Evolutionary conservation across 2,113 vertebrate species (phyloP), one percentile per base, ranked within the genome.

Genomic region (Aspiorhynchus laticeps): DNA sequence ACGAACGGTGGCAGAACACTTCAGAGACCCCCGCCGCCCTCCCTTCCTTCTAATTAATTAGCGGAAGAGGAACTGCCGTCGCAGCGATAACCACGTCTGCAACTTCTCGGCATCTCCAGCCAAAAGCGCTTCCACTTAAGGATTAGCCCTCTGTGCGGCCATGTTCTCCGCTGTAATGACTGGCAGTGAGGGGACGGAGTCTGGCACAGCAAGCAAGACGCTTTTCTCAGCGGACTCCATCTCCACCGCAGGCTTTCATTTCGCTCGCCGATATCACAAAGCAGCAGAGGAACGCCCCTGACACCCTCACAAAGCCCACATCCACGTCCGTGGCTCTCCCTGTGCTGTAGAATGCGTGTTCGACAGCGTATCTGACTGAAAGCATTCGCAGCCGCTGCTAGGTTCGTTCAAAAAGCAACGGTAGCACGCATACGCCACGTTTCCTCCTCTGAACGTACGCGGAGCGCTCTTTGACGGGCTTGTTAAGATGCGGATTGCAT

Each of bases 31-130:
- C 38, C 65, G 8, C 77, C 56, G 5, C 36, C 63, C 56, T 65
- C 43, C 46, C 77, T 24, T 26, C 33, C 5, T 33, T 26, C 92
- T 89, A 93, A 94, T 94, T 95, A 94, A 95, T 95, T 94, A 94
- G 82, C 77, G 87, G 87, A 91, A 90, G 89, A 92, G 90, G 84
- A 92, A 87, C 92, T 94, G 92, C 88, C 90, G 90, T 92, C 90
- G 53, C 80, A 76, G 85, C 88, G 93, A 95, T 95, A 94, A 95
- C 88, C 33, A 56, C 86, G 89, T 94, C 88, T 21, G 59, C 86
- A 90, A 91, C 93, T 92, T 93, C 91, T 92, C 87, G 87, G 89
- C 90, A 90, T 91, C 90, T 90, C 41, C 41, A 84, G 80, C 83
- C 87, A 93, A 86, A 84, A 91, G 76, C 86, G 82, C 87, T 88